Evolutionary conservation across 2,797 vertebrate genomes (phyloP).

Genomic region (Monodelphis domestica): DNA sequence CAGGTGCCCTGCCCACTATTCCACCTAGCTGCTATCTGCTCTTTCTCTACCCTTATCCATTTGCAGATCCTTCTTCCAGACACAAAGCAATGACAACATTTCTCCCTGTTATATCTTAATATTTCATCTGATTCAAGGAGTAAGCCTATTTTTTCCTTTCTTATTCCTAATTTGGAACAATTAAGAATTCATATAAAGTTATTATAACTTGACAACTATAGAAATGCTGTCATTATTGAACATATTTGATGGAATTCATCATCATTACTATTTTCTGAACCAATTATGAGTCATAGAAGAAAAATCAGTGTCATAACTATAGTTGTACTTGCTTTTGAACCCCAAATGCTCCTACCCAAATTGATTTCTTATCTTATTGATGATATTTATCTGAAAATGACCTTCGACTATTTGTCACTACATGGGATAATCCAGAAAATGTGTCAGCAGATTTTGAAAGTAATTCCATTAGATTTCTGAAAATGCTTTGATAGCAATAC

Average conservation of each 20-base stretch:
- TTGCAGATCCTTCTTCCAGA: not conserved
- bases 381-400: not conserved
- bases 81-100: not conserved
- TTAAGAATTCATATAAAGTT: not conserved
- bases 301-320: not conserved
- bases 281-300: not conserved
- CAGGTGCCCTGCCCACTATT: too few species aligned
- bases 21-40: too few species aligned
- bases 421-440: slow-evolving; percentile 10
- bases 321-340: not conserved
- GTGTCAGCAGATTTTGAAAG: not conserved
- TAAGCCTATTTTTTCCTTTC: not conserved
- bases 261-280: not conserved
- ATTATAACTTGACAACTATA: not conserved
- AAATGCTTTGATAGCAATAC: not conserved
- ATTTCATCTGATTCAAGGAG: not conserved
- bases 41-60: not conserved
- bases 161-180: not conserved
- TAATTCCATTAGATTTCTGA: slow-evolving; percentile 10
- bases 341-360: not conserved
- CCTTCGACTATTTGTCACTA: not conserved
- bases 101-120: not conserved
- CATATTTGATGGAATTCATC: not conserved
- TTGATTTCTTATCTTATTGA: not conserved
- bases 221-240: not conserved